A percentile compares a stretch with the other conserved stretches of the same genome.
These are phyloP conservation scores for Odocoileus hemionus DNA, from an alignment of 2,113 vertebrate genomes.

Conservation along the genomic window DNA sequence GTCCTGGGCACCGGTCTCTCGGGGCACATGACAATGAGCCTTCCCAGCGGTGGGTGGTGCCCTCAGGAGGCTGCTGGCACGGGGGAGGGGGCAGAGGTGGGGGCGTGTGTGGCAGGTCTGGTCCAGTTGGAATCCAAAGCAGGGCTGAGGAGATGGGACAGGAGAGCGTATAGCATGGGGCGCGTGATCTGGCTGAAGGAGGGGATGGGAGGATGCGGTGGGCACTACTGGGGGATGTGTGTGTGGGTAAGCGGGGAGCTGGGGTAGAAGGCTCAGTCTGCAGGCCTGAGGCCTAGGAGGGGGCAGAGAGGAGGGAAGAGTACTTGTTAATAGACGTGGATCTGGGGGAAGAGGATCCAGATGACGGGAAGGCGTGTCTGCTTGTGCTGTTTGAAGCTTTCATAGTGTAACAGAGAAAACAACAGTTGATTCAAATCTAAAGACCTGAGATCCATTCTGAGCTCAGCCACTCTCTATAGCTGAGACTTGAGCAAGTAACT, in stretches of 20 bases:
- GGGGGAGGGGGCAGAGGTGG: background rate
- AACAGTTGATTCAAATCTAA: background rate
- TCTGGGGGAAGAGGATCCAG: no score
- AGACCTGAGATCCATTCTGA: background rate
- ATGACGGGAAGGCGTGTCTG: background rate
- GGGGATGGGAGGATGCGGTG: background rate
- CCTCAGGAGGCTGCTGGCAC: background rate
- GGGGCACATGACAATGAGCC: fast-evolving
- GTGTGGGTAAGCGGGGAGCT: fast-evolving
- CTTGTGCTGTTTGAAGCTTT: background rate
- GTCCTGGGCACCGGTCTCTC: background rate
- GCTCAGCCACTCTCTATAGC: background rate
- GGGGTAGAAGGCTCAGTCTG: background rate
- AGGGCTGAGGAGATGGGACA: background rate
- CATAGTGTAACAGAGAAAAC: background rate
- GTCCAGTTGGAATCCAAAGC: background rate
- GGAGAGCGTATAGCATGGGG: background rate
- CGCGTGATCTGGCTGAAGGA: background rate
- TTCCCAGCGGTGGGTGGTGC: background rate
- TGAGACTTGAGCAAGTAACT: background rate
- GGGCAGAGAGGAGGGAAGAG: background rate
- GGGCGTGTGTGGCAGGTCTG: background rate
- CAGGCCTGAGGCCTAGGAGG: background rate
- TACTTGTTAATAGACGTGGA: background rate
- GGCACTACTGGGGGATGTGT: background rate